Base-by-base conservation (phyloP, 1,140 invertebrate species). In the Whitmania pigra region DNA sequence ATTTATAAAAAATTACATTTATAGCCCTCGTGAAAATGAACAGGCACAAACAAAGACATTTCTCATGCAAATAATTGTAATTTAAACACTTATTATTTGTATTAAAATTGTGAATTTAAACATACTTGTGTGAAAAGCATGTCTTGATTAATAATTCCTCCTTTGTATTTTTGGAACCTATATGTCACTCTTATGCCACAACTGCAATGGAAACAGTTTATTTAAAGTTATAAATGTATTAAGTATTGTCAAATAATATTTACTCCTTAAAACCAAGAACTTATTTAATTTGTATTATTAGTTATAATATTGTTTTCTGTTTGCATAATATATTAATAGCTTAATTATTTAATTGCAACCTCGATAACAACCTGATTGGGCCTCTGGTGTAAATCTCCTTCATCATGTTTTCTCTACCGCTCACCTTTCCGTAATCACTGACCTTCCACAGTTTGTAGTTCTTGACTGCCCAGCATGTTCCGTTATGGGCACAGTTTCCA, bases 401-500 rank as follows among this genome's bases (percentile, higher is more conserved):
- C 84, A 84, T 85, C 82, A 85, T 85, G 9, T 82, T 80, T 18
- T 82, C 80, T 36, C 84, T 75, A 5, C 84, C 84, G 72, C 70
- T 69, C 2, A 85, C 75, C 15, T 74, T 73, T 17, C 84, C 84
- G 75, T 81, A 85, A 73, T 85, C 84, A 25, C 80, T 82, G 36
- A 85, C 81, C 74, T 80, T 84, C 77, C 83, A 85, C 18, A 77
- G 71, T 20, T 80, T 85, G 76, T 83, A 85, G 69, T 82, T 84
- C 49, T 76, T 73, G 9, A 85, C 55, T 20, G 77, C 55, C 53
- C 75, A 75, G 74, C 84, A 85, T 57, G 74, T 76, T 13, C 79
- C 82, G 72, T 79, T 80, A 40, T 79, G 78, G 68, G 78, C 78
- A 75, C 84, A 85, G 13, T 83, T 84, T 40, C 83, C 83, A 75